Base-by-base conservation (phyloP, 2,888 invertebrate species). In the Monopis laevigella region DNA sequence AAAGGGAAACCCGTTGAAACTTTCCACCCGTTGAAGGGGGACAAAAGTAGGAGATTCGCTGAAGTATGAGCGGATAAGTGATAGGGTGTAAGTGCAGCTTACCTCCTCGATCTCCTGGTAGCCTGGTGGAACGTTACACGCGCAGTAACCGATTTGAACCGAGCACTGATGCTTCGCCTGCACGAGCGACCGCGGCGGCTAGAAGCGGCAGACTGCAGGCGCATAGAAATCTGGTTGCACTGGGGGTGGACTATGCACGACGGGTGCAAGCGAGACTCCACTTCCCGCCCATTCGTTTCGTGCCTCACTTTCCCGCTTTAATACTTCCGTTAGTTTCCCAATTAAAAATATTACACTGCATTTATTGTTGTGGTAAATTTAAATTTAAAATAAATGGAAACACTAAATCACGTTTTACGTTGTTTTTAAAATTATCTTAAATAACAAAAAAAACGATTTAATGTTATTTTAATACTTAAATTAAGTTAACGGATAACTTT, bases 241-340 rank as follows among this genome's bases (percentile, higher is more conserved):
- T 26, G 64, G 71, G 77, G 80, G 75, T 72, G 74, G 77, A n/a
- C n/a, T n/a, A n/a, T 73, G 75, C 75, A 75, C 61, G 48, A n/a
- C 58, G 53, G 65, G 73, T 73, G 77, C 75, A 77, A 80, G 78
- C 71, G 77, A 77, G 77, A 80, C 74, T 74, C 74, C 75, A 69
- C 50, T 56, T 51, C 62, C 69, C 46, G 74, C 73, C 81, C 80
- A 77, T 73, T 69, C 70, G 59, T 63, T 69, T 67, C 62, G 65
- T 73, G 69, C 70, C 72, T 78, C 75, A 73, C 77, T 72, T 78
- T 78, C 73, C 72, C 77, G 77, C 80, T 77, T 74, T 74, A 69
- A 58, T 66, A 62, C 59, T 17, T 39, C 16, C 29, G 39, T 16
- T 16, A 32, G 2, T 2, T 32, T 17, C n/a, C 10, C 32, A 32